phyloP scores from a whole-genome alignment of 1,140 invertebrate species.

The Cydia splendana region DNA sequence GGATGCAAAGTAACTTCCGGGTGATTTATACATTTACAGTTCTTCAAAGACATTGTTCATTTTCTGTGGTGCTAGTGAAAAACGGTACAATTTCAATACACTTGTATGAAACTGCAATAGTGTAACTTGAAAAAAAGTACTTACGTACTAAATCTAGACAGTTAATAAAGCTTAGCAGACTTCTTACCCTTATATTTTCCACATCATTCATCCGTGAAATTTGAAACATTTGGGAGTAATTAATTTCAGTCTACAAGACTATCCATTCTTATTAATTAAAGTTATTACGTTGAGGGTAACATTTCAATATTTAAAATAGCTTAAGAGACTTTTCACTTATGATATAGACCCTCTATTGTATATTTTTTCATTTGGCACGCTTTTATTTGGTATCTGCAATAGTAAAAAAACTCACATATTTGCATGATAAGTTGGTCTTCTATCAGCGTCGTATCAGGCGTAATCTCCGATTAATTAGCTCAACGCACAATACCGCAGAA shows the following conservation, averaged over 20 bases:
- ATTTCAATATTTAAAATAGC: background rate
- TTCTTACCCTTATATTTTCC: background rate
- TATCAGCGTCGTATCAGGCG: too few species aligned
- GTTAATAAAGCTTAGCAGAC: background rate
- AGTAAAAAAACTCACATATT: too few species aligned
- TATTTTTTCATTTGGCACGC: too few species aligned
- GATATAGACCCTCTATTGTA: background rate
- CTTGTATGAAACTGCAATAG: too few species aligned
- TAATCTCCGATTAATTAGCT: too few species aligned
- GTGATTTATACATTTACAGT: constrained; percentile 17
- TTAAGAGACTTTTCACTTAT: background rate
- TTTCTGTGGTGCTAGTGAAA: background rate
- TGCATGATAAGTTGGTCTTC: too few species aligned
- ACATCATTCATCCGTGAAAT: background rate
- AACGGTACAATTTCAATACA: too few species aligned
- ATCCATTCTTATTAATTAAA: background rate
- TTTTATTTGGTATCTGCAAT: too few species aligned
- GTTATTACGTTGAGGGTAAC: background rate
- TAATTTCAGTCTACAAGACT: background rate
- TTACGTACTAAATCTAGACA: background rate
- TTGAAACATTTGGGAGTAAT: background rate
- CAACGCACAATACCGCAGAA: too few species aligned
- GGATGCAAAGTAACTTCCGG: constrained; percentile 17
- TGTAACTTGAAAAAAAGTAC: too few species aligned
- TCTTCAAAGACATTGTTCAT: background rate